These are phyloP conservation scores for Globodera rostochiensis DNA, from an alignment of 1,140 invertebrate genomes.

Conservation along the genomic window DNA sequence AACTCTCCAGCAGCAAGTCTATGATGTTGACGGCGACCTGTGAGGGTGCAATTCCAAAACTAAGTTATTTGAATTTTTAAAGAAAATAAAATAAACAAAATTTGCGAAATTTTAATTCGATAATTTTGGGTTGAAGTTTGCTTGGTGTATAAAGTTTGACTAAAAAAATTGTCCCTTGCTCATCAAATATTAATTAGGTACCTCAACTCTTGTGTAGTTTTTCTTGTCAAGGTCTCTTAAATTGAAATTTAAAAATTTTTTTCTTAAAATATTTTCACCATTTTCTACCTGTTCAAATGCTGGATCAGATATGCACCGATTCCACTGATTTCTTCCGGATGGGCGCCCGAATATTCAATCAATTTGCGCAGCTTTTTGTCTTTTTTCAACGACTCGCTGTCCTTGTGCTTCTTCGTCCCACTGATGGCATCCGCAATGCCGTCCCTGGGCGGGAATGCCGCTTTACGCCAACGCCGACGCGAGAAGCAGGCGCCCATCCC, in stretches of 20 bases:
- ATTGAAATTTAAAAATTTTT: neutral
- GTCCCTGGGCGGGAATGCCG: constrained; percentile 1
- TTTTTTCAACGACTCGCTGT: constrained; percentile 9
- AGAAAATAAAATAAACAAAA: no score
- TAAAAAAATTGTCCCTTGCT: no score
- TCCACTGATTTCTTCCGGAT: constrained; percentile 23
- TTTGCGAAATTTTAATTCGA: neutral
- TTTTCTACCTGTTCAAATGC: constrained; percentile 24
- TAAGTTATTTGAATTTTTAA: no score
- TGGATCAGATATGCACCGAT: constrained; percentile 23
- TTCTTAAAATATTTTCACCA: neutral
- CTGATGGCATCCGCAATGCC: neutral
- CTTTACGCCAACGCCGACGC: neutral
- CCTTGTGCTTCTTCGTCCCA: constrained; percentile 4
- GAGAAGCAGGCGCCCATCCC: constrained; percentile 3
- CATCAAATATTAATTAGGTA: neutral
- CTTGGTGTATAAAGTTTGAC: no score
- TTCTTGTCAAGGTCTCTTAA: constrained; percentile 24
- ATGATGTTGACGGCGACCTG: constrained; percentile 28
- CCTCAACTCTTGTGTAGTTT: constrained; percentile 17
- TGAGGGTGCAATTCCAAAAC: neutral
- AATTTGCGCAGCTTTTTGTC: constrained; percentile 29
- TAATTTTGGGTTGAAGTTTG: no score
- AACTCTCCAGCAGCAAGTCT: constrained; percentile 19
- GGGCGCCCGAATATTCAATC: constrained; percentile 18